phyloP scores from a whole-genome alignment of 2,113 vertebrate species.

The Ictalurus furcatus region DNA sequence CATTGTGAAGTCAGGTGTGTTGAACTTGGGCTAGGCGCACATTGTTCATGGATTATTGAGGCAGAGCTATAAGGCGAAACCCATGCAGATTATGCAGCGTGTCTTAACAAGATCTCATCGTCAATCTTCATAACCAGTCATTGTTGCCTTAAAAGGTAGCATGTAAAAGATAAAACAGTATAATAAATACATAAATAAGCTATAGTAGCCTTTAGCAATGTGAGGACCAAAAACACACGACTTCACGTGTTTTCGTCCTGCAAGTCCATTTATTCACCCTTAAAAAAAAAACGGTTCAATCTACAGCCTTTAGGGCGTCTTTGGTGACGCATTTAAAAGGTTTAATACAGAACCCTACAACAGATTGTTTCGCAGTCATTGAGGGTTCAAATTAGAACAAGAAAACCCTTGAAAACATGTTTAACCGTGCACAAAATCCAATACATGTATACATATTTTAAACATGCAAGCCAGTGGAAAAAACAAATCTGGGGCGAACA shows the following conservation, averaged over 20 bases:
- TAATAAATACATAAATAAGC: background rate
- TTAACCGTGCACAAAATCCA: background rate
- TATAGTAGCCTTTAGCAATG: background rate
- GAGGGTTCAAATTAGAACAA: background rate
- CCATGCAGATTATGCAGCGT: conserved; percentile 15
- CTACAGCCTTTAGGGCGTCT: too few relatives aligned
- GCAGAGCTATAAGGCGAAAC: background rate
- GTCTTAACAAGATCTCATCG: conserved; percentile 19
- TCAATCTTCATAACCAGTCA: background rate
- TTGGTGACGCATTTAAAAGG: background rate
- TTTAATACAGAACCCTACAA: background rate
- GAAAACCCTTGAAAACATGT: background rate
- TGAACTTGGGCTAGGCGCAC: background rate
- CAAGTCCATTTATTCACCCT: background rate
- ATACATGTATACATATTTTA: background rate
- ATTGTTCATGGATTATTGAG: conserved; percentile 4
- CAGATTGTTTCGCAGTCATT: background rate
- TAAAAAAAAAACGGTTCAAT: background rate
- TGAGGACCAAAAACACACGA: too few relatives aligned
- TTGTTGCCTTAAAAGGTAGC: conserved; percentile 14
- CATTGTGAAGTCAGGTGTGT: background rate
- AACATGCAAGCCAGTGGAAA: conserved; percentile 21
- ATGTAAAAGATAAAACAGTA: background rate
- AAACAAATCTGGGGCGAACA: conserved; percentile 65
- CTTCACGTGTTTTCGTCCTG: background rate